Base-by-base conservation (phyloP, 2,888 invertebrate species). In the Euphydryas editha region DNA sequence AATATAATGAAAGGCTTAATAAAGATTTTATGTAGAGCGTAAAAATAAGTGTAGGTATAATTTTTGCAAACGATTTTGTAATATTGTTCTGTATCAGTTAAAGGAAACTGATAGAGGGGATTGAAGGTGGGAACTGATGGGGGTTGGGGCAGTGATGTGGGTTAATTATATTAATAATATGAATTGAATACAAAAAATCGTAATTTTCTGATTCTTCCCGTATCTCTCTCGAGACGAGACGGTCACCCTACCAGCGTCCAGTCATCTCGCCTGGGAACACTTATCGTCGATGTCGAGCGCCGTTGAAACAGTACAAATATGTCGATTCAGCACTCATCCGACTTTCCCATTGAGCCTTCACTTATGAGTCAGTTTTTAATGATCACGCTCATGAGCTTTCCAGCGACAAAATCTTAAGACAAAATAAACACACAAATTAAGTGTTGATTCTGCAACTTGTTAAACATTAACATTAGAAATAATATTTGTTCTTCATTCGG, bases 201-300 rank as follows among this genome's bases (percentile, higher is more conserved):
- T 18, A 5, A 49, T 49, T 11, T 4, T 13, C 5, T 13, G 15
- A n/a, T n/a, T 20, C 11, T 11, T 24, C 24, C 21, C 24, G 3
- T 21, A 51, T 51, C 15, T 1, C 3, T 44, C 2, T 24, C 6
- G 13, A 15, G 15, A 51, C 1, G 15, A 51, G 15, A 24, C 21
- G 49, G 57, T 47, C 17, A 17, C 77, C 60, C 17, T 72, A 78
- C 56, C 71, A 71, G 62, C 73, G 83, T 73, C 83, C 78, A 85
- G 88, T 88, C 87, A 87, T 84, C 76, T 72, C 72, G 83, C 78
- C 80, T 88, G 88, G 87, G 87, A 88, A 88, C 54, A 54, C 54
- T 54, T 84, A 80, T 79, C 83, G 81, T 78, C 81, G 80, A 74
- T 71, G 73, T 77, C 81, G 70, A 82, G 65, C 69, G 68, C 69